Conservation (phyloP, 2,113 vertebrate genomes). For the Solenodon paradoxus region DNA sequence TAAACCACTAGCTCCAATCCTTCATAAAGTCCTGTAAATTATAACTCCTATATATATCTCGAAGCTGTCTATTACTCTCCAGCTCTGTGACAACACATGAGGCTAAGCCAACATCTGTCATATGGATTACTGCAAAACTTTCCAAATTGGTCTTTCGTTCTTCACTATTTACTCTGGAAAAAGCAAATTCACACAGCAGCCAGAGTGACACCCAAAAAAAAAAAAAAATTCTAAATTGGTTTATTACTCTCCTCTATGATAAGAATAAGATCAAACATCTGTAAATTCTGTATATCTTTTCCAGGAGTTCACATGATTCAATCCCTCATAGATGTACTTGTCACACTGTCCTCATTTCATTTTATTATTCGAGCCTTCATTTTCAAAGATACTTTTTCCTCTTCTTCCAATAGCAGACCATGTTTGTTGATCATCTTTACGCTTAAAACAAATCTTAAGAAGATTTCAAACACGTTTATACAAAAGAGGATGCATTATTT, state of each 20-base stretch:
- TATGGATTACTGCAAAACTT: not conserved
- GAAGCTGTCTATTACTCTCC: not conserved
- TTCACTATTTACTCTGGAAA: not conserved
- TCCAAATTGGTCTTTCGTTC: not conserved
- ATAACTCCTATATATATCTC: not conserved
- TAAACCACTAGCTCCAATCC: not conserved
- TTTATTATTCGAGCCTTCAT: not conserved
- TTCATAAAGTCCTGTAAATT: not conserved
- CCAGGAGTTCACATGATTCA: not conserved
- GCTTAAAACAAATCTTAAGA: not conserved
- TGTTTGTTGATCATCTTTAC: not conserved
- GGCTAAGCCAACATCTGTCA: conserved; percentile 34
- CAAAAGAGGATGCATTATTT: not conserved
- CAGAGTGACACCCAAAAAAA: not conserved
- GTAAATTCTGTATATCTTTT: not conserved
- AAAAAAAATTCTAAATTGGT: not conserved
- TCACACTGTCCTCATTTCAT: not conserved
- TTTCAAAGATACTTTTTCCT: not conserved
- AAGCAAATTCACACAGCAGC: not conserved
- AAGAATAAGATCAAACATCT: not conserved
- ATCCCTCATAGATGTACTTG: not conserved
- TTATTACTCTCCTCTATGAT: not conserved
- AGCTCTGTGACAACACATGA: not conserved
- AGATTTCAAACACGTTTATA: not conserved
- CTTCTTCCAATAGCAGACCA: not conserved